These are phyloP conservation scores for Limnodromus scolopaceus DNA, from an alignment of 2,797 vertebrate genomes.

Conservation along the genomic window DNA sequence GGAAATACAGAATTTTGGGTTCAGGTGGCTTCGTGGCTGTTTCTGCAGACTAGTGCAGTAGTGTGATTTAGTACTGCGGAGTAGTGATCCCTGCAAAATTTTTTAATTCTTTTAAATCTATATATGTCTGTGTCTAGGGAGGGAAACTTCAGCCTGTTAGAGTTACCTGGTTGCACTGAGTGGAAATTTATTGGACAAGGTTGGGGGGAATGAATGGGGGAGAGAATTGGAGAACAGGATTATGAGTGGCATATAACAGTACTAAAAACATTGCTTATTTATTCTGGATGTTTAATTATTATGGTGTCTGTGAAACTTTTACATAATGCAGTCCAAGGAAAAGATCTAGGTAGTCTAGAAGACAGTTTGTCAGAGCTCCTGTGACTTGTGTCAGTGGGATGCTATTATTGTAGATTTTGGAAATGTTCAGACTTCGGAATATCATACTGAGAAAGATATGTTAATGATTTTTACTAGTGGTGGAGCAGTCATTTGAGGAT, in stretches of 20 bases:
- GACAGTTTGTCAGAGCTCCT: neutral
- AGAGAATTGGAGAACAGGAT: neutral
- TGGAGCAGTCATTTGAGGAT: neutral
- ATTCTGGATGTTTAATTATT: neutral
- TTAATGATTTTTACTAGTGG: neutral
- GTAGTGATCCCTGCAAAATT: neutral
- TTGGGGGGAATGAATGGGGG: fast-evolving
- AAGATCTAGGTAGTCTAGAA: neutral
- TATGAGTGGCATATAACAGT: neutral
- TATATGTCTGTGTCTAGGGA: neutral
- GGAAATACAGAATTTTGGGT: neutral
- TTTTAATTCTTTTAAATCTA: neutral
- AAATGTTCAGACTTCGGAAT: neutral
- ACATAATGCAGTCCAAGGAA: neutral
- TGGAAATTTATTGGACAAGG: neutral
- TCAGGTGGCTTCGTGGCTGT: neutral
- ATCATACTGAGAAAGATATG: neutral
- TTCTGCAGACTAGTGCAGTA: neutral
- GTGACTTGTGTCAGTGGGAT: neutral
- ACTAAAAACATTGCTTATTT: neutral
- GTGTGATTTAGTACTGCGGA: neutral
- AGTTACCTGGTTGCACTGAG: neutral
- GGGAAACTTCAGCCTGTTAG: neutral
- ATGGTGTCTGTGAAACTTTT: neutral
- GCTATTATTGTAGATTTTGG: neutral